Percentiles rank a stretch among this genome's conserved stretches.
phyloP scores from a whole-genome alignment of 2,113 vertebrate genomes.

The Drymodes brunneopygia region DNA sequence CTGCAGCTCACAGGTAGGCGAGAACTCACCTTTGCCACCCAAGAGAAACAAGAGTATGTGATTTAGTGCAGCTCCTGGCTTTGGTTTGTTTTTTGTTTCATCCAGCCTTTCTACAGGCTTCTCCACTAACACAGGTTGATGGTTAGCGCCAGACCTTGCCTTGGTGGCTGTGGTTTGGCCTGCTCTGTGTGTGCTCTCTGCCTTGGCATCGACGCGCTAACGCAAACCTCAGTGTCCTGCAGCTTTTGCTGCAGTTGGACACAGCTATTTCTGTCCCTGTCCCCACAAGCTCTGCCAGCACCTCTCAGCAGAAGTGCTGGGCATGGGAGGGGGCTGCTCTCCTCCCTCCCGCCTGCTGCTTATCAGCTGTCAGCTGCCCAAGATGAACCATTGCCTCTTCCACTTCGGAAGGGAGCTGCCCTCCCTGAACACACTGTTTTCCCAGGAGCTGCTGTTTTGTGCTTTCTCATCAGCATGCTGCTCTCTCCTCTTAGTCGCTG shows the following conservation, averaged over 20 bases:
- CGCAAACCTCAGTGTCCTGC: not conserved
- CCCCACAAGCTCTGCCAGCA: not conserved
- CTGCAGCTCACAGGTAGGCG: not conserved
- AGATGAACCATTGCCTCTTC: not conserved
- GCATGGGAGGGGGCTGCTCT: not conserved
- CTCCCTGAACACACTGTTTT: not conserved
- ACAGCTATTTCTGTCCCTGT: not conserved
- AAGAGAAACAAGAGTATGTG: not conserved
- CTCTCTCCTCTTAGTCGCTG: not conserved
- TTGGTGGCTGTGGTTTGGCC: not conserved
- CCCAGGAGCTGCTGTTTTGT: not conserved
- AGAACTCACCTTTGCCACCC: not conserved
- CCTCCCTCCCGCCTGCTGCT: not conserved
- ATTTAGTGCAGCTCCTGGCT: not conserved
- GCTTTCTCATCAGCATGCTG: not conserved
- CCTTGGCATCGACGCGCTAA: rapidly evolving
- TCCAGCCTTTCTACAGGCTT: not conserved
- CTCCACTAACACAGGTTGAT: not conserved
- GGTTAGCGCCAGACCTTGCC: not conserved
- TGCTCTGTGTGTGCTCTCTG: not conserved
- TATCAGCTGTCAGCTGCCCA: not conserved
- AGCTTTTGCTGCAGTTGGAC: not conserved
- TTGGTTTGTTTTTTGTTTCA: not conserved
- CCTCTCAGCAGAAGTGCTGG: not conserved
- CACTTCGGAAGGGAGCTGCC: not conserved